A percentile compares a stretch with the other conserved stretches of the same genome.
These are phyloP conservation scores for Callinectes sapidus DNA, from an alignment of 2,888 invertebrate genomes.

Conservation along the genomic window DNA sequence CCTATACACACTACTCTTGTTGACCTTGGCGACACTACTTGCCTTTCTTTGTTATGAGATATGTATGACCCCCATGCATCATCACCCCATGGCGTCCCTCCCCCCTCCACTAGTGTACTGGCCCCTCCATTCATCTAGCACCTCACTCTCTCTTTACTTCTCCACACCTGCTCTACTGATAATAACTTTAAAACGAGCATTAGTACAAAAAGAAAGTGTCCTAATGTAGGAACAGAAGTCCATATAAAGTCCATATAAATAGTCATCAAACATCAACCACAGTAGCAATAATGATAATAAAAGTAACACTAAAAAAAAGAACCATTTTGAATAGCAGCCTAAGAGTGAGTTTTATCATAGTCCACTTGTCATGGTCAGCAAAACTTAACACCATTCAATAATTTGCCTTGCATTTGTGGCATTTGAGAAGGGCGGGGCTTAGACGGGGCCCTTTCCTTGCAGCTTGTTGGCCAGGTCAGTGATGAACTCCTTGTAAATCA, in stretches of 20 bases:
- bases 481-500: conserved; percentile 89
- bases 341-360: neutral
- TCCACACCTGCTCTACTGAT: neutral
- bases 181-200: conserved; percentile 15
- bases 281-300: neutral
- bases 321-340: conserved; percentile 21
- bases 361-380: conserved; percentile 19
- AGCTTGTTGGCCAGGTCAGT: conserved; percentile 80
- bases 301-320: neutral
- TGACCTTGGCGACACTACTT: conserved; percentile 4
- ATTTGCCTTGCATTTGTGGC: neutral
- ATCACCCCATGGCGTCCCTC: neutral
- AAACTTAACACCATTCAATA: neutral
- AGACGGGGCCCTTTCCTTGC: conserved; percentile 70
- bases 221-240: conserved; percentile 17
- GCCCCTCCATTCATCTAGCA: conserved; percentile 25
- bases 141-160: neutral
- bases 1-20: neutral
- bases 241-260: neutral
- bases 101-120: neutral
- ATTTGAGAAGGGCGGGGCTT: neutral
- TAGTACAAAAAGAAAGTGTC: conserved; percentile 7
- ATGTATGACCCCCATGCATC: neutral
- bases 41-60: neutral
- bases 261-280: neutral